Conservation (phyloP, 2,888 invertebrate genomes). For the Amphimallon solstitiale region DNA sequence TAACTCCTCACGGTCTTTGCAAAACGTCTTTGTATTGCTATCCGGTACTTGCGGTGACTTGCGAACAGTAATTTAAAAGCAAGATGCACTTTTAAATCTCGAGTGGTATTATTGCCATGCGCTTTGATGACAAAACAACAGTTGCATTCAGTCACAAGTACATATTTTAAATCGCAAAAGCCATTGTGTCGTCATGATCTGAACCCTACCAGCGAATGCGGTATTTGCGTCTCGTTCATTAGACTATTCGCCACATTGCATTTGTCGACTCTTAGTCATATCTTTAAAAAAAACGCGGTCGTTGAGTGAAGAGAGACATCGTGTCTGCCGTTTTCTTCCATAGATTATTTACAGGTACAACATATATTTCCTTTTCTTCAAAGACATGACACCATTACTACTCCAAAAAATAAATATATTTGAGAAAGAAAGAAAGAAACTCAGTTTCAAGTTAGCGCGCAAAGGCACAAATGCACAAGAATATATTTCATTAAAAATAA, state of each 20-base stretch:
- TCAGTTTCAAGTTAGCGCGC: constrained; percentile 11
- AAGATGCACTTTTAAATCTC: constrained; percentile 31
- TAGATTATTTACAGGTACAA: constrained; percentile 20
- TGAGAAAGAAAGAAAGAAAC: constrained; percentile 12
- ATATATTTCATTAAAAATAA: constrained; percentile 34
- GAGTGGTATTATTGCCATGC: constrained; percentile 23
- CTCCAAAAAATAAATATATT: constrained; percentile 16
- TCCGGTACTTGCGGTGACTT: neutral
- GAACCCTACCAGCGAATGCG: constrained; percentile 2
- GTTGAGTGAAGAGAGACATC: constrained; percentile 26
- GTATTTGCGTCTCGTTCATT: constrained; percentile 25
- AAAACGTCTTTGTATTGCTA: neutral
- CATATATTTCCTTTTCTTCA: neutral
- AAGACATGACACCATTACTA: constrained; percentile 21
- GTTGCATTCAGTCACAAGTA: constrained; percentile 32
- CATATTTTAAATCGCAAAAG: constrained; percentile 26
- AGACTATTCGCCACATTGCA: constrained; percentile 18
- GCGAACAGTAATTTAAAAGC: constrained; percentile 14
- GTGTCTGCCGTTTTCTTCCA: constrained; percentile 29
- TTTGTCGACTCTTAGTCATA: constrained; percentile 23
- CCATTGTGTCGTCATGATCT: constrained; percentile 27
- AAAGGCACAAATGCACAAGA: constrained; percentile 30
- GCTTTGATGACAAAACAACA: constrained; percentile 30
- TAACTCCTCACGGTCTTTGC: neutral
- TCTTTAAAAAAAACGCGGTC: constrained; percentile 25